Percentiles rank a stretch among this genome's conserved stretches.
These are phyloP conservation scores for Sminthurides bifidus DNA, from an alignment of 1,140 invertebrate genomes.

Conservation along the genomic window DNA sequence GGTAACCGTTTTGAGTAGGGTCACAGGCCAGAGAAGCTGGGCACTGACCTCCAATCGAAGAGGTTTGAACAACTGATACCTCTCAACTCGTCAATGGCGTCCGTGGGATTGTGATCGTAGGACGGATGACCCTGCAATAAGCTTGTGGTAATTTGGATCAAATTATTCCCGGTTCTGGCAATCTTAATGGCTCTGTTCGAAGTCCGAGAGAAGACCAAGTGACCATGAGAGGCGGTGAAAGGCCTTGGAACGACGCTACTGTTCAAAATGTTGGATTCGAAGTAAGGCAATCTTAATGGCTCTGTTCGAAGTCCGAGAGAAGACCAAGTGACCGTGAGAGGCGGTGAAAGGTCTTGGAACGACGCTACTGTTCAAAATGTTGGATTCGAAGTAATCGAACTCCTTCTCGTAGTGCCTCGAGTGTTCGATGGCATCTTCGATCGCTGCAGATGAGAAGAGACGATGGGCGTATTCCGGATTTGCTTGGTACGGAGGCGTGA, in stretches of 20 bases:
- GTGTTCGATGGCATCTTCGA: too few relatives aligned
- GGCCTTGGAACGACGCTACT: too few relatives aligned
- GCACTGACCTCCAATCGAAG: neutral
- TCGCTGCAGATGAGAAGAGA: too few relatives aligned
- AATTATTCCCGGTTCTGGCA: neutral
- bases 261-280: neutral
- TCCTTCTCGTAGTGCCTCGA: too few relatives aligned
- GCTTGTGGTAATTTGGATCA: neutral
- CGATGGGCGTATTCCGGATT: too few relatives aligned
- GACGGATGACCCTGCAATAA: neutral
- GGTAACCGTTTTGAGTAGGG: neutral
- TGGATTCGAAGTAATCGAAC: too few relatives aligned
- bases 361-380: too few relatives aligned
- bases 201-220: conserved; percentile 9
- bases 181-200: conserved; percentile 1
- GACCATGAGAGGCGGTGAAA: conserved; percentile 7
- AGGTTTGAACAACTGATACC: neutral
- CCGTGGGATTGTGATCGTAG: neutral
- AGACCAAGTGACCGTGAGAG: neutral
- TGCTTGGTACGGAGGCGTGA: too few relatives aligned
- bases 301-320: neutral
- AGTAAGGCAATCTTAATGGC: neutral
- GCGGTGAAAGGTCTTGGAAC: neutral
- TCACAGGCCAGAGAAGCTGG: neutral
- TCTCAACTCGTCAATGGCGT: neutral